A percentile compares a stretch with the other conserved stretches of the same genome.
These are phyloP conservation scores for Eptesicus fuscus DNA, from an alignment of 2,113 vertebrate genomes.

Conservation along the genomic window DNA sequence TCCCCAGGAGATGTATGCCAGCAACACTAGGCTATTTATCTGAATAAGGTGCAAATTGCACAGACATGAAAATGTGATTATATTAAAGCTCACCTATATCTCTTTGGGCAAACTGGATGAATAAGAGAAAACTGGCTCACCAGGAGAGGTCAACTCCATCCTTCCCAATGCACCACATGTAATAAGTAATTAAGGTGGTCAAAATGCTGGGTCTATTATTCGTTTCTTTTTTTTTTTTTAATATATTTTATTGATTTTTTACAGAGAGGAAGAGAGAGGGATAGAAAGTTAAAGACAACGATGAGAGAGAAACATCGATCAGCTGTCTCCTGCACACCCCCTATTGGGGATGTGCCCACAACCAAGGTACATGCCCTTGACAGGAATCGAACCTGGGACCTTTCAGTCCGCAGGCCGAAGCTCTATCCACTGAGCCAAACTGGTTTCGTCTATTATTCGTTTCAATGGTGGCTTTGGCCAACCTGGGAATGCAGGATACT, in stretches of 20 bases:
- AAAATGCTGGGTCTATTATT: background rate
- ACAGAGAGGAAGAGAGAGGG: no score
- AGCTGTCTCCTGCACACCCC: no score
- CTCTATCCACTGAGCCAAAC: no score
- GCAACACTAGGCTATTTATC: background rate
- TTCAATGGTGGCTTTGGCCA: background rate
- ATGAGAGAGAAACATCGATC: no score
- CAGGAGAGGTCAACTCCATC: background rate
- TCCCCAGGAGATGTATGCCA: background rate
- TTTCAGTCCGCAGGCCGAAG: no score
- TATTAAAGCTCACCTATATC: background rate
- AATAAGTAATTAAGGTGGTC: background rate
- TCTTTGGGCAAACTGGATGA: background rate
- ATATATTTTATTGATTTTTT: no score
- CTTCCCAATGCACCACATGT: background rate
- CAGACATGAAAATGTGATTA: background rate
- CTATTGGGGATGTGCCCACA: no score
- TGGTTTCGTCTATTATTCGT: background rate
- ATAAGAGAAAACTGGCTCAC: background rate
- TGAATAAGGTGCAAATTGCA: background rate
- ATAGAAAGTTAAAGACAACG: no score
- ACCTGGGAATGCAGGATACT: background rate
- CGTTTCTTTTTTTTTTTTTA: no score
- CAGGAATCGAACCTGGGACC: no score
- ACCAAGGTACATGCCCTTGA: no score